Conservation (phyloP, 2,888 invertebrate species). For the Pseudococcus jackbeardsleyi region DNA sequence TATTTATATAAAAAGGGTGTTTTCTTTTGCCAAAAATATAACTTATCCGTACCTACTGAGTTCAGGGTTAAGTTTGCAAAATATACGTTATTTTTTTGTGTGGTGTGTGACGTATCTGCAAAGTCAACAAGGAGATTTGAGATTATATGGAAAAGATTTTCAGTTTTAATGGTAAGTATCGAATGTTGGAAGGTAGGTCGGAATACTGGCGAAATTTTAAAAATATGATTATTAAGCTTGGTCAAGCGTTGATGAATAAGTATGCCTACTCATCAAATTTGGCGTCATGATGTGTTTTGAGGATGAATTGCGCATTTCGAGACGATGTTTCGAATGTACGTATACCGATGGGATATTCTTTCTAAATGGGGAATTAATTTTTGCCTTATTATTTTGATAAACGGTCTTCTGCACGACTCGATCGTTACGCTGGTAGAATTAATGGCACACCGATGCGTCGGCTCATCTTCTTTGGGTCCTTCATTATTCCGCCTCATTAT, state of each 20-base stretch:
- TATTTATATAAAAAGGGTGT: not conserved
- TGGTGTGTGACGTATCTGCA: no score
- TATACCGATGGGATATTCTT: not conserved
- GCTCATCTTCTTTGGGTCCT: slow-evolving; percentile 6
- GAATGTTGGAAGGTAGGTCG: no score
- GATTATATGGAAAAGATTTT: no score
- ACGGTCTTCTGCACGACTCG: not conserved
- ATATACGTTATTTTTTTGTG: not conserved
- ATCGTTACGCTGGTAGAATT: not conserved
- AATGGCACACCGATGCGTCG: not conserved
- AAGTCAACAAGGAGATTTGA: no score
- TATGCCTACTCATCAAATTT: not conserved
- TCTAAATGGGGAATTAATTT: slow-evolving; percentile 14
- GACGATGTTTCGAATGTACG: not conserved
- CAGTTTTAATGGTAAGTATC: no score
- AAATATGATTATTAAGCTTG: not conserved
- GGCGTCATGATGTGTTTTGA: not conserved
- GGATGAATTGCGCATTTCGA: not conserved
- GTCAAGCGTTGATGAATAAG: not conserved
- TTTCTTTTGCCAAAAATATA: not conserved
- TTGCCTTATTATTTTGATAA: slow-evolving; percentile 8
- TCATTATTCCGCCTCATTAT: slow-evolving; percentile 14
- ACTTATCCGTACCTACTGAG: not conserved
- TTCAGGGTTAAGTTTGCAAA: not conserved
- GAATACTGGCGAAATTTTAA: not conserved